Percentiles rank a stretch among this genome's conserved stretches.
phyloP scores from a whole-genome alignment of 1,140 invertebrate genomes.

The Drosophila chauvacae region DNA sequence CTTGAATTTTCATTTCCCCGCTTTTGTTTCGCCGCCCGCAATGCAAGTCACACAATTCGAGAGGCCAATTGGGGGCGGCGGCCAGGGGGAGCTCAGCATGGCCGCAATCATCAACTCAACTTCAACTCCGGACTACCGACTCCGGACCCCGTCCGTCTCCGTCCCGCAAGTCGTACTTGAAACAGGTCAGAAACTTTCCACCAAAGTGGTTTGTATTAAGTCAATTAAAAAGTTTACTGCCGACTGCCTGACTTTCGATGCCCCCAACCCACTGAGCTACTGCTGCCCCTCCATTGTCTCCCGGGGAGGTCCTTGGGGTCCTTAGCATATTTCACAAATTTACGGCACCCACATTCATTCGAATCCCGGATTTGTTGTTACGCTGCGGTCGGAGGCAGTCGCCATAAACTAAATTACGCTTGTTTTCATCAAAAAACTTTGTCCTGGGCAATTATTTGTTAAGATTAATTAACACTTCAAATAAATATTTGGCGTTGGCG shows the following conservation, averaged over 20 bases:
- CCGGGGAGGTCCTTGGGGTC: slow-evolving; percentile 21
- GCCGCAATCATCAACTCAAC: slow-evolving; percentile 79
- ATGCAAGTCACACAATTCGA: slow-evolving; percentile 74
- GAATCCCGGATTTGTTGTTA: slow-evolving; percentile 46
- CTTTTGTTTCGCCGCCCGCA: slow-evolving; percentile 55
- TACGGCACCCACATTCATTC: slow-evolving; percentile 64
- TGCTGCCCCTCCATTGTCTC: slow-evolving; percentile 24
- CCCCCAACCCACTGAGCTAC: slow-evolving; percentile 15
- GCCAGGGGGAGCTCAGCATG: slow-evolving; percentile 59
- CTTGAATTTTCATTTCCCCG: slow-evolving; percentile 70
- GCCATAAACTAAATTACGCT: slow-evolving; percentile 82
- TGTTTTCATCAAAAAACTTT: slow-evolving; percentile 82
- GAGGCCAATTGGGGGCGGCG: slow-evolving; percentile 21
- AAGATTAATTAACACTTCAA: slow-evolving; percentile 83
- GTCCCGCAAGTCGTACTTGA: slow-evolving; percentile 70
- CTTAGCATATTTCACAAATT: slow-evolving; percentile 78
- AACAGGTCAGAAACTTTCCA: slow-evolving; percentile 81
- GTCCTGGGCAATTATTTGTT: slow-evolving; percentile 75
- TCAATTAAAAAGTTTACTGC: slow-evolving; percentile 83
- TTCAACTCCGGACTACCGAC: slow-evolving; percentile 36
- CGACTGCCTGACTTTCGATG: slow-evolving; percentile 79
- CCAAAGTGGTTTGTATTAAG: slow-evolving; percentile 83
- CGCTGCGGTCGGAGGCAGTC: slow-evolving; percentile 48
- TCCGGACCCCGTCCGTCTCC: slow-evolving; percentile 11
- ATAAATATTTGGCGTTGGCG: slow-evolving; percentile 74